Evolutionary conservation across 2,113 vertebrate species (phyloP).

Genomic region (Tragelaphus imberbis): DNA sequence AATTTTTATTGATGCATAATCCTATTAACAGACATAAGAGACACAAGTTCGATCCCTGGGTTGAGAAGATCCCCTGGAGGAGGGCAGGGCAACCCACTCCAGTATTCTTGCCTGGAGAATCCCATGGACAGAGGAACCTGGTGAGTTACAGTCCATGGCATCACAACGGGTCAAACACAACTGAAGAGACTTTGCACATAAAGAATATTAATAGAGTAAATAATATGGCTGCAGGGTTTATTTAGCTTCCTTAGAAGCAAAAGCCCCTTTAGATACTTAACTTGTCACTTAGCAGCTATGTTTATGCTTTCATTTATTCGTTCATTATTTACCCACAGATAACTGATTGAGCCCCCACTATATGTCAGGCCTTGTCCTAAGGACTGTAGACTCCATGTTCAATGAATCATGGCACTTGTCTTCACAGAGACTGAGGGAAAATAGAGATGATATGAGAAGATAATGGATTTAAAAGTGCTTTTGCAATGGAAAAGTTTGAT

Average conservation of each 20-base stretch:
- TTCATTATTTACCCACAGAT: neutral
- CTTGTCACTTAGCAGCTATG: neutral
- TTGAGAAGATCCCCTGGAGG: neutral
- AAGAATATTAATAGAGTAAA: neutral
- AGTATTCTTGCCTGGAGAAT: neutral
- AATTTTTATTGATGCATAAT: neutral
- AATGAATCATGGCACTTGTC: neutral
- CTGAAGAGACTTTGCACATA: neutral
- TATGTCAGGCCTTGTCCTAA: neutral
- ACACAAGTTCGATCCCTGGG: neutral
- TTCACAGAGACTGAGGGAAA: neutral
- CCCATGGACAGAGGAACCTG: neutral
- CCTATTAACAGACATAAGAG: neutral
- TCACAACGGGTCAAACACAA: neutral
- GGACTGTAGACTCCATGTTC: neutral
- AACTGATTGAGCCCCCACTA: neutral
- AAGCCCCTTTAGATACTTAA: neutral
- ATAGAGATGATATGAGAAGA: neutral
- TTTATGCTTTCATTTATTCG: neutral
- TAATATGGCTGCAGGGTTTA: neutral
- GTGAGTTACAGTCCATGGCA: neutral
- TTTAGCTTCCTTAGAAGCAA: neutral
- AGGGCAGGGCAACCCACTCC: neutral
- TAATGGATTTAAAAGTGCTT: neutral
- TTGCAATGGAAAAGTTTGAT: neutral